Conservation (phyloP, 2,797 vertebrate genomes). For the Phaenicophaeus curvirostris region DNA sequence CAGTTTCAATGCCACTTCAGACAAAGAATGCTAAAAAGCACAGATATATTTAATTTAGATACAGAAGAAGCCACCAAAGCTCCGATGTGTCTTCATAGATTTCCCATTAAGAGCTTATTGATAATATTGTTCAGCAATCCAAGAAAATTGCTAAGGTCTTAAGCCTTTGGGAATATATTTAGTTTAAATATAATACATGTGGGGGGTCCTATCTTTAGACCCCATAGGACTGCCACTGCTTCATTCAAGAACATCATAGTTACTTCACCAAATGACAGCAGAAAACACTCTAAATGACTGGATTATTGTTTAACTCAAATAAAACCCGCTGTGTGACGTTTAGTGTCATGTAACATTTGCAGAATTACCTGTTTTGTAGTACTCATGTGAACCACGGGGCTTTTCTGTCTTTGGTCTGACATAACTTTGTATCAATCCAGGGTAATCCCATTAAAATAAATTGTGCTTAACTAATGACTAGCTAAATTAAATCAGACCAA, state of each 20-base stretch:
- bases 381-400: fast-evolving
- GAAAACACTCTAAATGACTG: background rate
- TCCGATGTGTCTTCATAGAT: background rate
- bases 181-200: background rate
- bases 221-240: background rate
- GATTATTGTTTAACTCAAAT: background rate
- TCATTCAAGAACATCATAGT: background rate
- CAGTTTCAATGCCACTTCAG: background rate
- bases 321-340: background rate
- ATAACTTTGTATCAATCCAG: background rate
- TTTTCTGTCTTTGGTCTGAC: background rate
- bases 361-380: background rate
- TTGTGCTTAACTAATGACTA: background rate
- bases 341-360: background rate
- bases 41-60: background rate
- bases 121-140: background rate
- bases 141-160: background rate
- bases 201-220: background rate
- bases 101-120: background rate
- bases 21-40: background rate
- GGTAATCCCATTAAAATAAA: background rate
- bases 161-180: background rate
- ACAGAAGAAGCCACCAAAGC: background rate
- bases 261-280: background rate
- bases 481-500: background rate